Evolutionary conservation across 23 tunicate species (phyloP).

Genomic region (Trididemnum miniatum): DNA sequence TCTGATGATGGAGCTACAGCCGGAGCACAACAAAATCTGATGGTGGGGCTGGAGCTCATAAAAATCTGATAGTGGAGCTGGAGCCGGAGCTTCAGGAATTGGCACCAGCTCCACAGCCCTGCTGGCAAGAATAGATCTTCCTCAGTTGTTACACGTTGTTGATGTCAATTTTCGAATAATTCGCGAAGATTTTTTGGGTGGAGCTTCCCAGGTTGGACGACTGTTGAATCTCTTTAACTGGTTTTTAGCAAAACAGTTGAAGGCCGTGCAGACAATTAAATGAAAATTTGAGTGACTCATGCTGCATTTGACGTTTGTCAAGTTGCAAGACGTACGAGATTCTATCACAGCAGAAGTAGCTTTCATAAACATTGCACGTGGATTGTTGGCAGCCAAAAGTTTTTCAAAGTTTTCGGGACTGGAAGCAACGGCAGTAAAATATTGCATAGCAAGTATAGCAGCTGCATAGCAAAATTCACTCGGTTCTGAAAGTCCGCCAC

Average conservation of each 20-base stretch:
- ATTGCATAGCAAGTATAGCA: not conserved
- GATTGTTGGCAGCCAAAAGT: not conserved
- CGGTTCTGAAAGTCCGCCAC: not conserved
- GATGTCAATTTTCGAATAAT: not conserved
- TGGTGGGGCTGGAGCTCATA: too few relatives aligned
- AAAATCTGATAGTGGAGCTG: too few relatives aligned
- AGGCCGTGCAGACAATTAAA: not conserved
- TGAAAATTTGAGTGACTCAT: not conserved
- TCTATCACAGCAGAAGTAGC: not conserved
- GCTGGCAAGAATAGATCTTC: too few relatives aligned
- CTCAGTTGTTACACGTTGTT: not conserved
- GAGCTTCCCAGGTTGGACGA: not conserved
- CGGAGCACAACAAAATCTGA: too few relatives aligned
- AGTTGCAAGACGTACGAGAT: not conserved
- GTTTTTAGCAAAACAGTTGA: not conserved
- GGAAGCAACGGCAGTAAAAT: not conserved
- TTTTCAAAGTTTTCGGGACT: not conserved
- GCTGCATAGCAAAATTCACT: not conserved
- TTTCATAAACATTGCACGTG: not conserved
- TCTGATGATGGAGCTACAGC: too few relatives aligned
- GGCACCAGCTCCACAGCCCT: too few relatives aligned
- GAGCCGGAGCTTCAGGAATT: too few relatives aligned
- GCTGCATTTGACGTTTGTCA: not conserved
- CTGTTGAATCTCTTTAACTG: not conserved
- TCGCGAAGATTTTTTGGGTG: not conserved